Evolutionary conservation across 2,113 vertebrate genomes (phyloP).

Genomic region (Corvus cornix): DNA sequence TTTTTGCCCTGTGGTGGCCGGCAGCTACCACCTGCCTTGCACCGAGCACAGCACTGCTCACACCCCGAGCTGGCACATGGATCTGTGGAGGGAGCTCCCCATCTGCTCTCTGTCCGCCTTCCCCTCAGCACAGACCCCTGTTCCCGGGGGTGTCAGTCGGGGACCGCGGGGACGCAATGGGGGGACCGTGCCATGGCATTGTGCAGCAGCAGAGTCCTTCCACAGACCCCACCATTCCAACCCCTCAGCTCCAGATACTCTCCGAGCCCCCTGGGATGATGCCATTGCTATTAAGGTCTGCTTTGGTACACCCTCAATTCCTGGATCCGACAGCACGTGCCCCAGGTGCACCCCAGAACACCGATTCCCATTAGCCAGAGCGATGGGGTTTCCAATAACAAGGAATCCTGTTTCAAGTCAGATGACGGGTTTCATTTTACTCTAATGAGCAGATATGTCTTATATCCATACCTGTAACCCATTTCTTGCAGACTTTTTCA

Average conservation of each 20-base stretch:
- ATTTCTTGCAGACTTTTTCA: constrained; percentile 46
- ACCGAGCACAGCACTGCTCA: background rate
- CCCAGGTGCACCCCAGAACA: background rate
- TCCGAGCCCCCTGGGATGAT: accelerated
- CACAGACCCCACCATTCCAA: accelerated
- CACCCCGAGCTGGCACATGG: background rate
- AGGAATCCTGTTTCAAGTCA: background rate
- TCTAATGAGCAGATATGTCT: constrained; percentile 43
- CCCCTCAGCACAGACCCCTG: background rate
- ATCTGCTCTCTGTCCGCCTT: background rate
- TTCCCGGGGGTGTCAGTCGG: accelerated
- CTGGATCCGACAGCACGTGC: accelerated
- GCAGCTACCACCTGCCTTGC: background rate
- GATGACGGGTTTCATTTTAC: background rate
- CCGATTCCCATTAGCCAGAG: accelerated
- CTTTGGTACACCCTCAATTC: accelerated
- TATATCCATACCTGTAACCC: constrained; percentile 15
- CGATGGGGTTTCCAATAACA: background rate
- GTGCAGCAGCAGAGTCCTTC: background rate
- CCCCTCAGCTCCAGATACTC: accelerated
- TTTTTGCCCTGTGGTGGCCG: background rate
- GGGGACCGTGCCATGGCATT: accelerated
- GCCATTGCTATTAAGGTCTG: accelerated
- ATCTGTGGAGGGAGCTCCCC: background rate
- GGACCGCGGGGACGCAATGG: accelerated